These are phyloP conservation scores for Ia io DNA, from an alignment of 2,113 vertebrate species.

Conservation along the genomic window DNA sequence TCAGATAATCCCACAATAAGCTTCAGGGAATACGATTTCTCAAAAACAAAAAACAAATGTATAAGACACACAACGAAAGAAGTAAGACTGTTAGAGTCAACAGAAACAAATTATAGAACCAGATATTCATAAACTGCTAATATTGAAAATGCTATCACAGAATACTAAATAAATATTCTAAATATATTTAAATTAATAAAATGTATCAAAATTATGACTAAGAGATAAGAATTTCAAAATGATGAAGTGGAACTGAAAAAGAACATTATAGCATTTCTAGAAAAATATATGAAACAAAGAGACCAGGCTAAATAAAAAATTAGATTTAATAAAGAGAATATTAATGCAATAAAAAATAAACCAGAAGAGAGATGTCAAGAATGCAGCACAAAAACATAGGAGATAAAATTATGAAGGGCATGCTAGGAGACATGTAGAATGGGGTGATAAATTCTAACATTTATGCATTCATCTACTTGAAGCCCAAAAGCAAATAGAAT, in stretches of 20 bases:
- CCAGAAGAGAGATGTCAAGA: background rate
- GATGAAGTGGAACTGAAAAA: background rate
- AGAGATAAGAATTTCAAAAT: background rate
- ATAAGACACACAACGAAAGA: background rate
- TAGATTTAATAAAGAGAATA: background rate
- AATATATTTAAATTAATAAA: background rate
- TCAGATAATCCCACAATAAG: conserved; percentile 18
- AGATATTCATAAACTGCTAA: background rate
- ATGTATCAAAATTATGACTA: background rate
- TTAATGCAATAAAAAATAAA: background rate
- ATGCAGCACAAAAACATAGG: background rate
- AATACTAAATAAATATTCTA: background rate
- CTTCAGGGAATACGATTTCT: background rate
- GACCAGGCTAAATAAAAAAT: background rate
- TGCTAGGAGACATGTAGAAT: background rate
- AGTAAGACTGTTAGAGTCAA: background rate
- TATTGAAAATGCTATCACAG: background rate
- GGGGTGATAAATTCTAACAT: background rate
- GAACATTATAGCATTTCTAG: background rate
- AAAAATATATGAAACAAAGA: background rate
- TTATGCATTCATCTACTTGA: background rate
- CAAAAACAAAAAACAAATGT: background rate
- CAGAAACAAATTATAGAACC: background rate
- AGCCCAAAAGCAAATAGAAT: background rate
- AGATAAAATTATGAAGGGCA: background rate